These are phyloP conservation scores for Limanda limanda DNA, from an alignment of 2,113 vertebrate species.

Conservation along the genomic window DNA sequence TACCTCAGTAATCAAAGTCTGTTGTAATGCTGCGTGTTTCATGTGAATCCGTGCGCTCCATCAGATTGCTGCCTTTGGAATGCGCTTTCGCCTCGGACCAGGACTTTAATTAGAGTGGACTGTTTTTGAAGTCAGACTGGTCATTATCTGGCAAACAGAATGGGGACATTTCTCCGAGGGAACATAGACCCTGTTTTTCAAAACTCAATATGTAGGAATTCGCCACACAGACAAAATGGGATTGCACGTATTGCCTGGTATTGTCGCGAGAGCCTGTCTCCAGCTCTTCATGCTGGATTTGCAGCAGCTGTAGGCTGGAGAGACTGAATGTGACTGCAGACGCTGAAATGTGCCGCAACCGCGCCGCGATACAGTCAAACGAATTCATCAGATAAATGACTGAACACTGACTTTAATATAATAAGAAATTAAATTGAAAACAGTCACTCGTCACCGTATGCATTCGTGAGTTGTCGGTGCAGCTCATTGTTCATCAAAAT, in stretches of 20 bases:
- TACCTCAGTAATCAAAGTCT: slow-evolving; percentile 68
- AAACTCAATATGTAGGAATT: slow-evolving; percentile 61
- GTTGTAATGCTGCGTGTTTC: slow-evolving; percentile 48
- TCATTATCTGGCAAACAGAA: slow-evolving; percentile 66
- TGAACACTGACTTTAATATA: slow-evolving; percentile 5
- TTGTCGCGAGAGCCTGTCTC: slow-evolving; percentile 50
- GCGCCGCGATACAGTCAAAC: slow-evolving; percentile 1
- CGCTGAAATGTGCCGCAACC: slow-evolving; percentile 9
- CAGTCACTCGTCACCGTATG: neutral
- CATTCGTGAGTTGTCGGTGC: neutral
- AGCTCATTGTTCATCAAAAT: neutral
- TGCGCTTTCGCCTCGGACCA: slow-evolving; percentile 57
- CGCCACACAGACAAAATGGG: slow-evolving; percentile 54
- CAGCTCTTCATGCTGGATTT: slow-evolving; percentile 52
- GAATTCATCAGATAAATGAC: slow-evolving; percentile 17
- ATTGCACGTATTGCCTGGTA: slow-evolving; percentile 50
- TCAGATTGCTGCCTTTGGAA: slow-evolving; percentile 75
- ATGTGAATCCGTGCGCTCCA: slow-evolving; percentile 59
- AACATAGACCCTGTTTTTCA: slow-evolving; percentile 48
- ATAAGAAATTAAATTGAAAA: slow-evolving; percentile 11
- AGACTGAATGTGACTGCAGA: slow-evolving; percentile 27
- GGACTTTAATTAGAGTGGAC: slow-evolving; percentile 72
- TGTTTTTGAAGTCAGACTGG: slow-evolving; percentile 70
- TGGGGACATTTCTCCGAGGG: slow-evolving; percentile 46
- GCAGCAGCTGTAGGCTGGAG: slow-evolving; percentile 40